A percentile compares a stretch with the other conserved stretches of the same genome.
Evolutionary conservation across 2,888 invertebrate species (phyloP).

Genomic region (Amblyjoppa fuscipennis): DNA sequence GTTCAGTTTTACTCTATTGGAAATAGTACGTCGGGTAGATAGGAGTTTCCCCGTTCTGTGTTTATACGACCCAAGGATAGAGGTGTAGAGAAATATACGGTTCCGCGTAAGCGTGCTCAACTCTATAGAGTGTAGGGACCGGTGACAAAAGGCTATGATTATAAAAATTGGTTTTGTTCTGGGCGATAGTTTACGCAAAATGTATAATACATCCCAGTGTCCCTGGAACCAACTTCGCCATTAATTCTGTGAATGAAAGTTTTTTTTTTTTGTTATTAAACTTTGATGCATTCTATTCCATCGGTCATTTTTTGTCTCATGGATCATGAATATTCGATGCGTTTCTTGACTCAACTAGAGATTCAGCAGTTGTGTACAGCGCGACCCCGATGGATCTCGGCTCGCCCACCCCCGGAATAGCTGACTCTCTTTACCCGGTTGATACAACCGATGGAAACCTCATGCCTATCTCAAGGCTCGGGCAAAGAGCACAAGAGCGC

Average conservation of each 20-base stretch:
- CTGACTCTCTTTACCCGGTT: constrained; percentile 49
- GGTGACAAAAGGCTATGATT: too few relatives aligned
- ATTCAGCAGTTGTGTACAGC: constrained; percentile 39
- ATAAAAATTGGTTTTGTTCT: too few relatives aligned
- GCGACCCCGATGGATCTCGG: constrained; percentile 57
- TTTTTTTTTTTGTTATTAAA: neutral
- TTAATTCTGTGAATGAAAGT: neutral
- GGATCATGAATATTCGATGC: constrained; percentile 46
- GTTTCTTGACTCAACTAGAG: constrained; percentile 21
- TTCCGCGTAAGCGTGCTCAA: too few relatives aligned
- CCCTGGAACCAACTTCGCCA: neutral
- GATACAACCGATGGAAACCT: constrained; percentile 38
- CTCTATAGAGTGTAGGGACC: too few relatives aligned
- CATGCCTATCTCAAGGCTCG: constrained; percentile 15
- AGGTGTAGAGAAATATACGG: too few relatives aligned
- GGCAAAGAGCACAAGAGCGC: constrained; percentile 30
- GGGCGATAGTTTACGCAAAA: too few relatives aligned
- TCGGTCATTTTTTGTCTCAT: constrained; percentile 2
- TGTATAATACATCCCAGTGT: too few relatives aligned
- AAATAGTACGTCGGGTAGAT: too few relatives aligned
- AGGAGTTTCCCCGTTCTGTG: too few relatives aligned
- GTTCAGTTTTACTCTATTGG: too few relatives aligned
- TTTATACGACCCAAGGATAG: too few relatives aligned
- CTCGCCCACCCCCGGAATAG: neutral
- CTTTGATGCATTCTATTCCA: neutral